Evolutionary conservation across 2,113 vertebrate genomes (phyloP).

Genomic region (Saccopteryx leptura): DNA sequence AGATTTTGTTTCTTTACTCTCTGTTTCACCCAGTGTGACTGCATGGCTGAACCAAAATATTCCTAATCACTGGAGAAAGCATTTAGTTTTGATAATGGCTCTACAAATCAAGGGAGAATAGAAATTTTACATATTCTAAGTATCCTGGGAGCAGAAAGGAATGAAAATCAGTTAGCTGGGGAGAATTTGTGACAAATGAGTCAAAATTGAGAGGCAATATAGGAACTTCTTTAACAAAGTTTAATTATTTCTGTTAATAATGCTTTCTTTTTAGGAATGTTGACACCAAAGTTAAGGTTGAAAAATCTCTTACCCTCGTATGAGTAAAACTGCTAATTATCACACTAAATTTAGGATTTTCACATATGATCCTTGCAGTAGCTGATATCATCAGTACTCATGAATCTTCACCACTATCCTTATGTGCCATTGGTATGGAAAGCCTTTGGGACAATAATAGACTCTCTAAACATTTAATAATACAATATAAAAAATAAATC

Average conservation of each 20-base stretch:
- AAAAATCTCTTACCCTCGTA: background rate
- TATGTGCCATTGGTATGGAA: background rate
- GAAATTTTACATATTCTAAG: background rate
- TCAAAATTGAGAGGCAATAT: background rate
- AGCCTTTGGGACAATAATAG: background rate
- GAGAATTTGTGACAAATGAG: background rate
- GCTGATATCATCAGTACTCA: background rate
- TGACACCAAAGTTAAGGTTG: background rate
- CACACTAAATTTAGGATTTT: constrained; percentile 3
- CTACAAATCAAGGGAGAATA: background rate
- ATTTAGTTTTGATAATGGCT: background rate
- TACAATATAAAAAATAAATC: background rate
- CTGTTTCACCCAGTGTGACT: background rate
- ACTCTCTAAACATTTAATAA: background rate
- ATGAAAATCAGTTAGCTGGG: background rate
- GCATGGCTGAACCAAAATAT: background rate
- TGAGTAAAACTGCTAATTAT: constrained; percentile 50
- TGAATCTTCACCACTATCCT: background rate
- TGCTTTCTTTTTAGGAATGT: background rate
- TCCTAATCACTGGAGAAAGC: background rate
- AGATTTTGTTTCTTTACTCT: background rate
- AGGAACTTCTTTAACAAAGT: background rate
- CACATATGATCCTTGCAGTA: background rate
- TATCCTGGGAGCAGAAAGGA: background rate
- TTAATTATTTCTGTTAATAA: constrained; percentile 10